A percentile compares a stretch with the other conserved stretches of the same genome.
Evolutionary conservation across 2,113 vertebrate species (phyloP).

Genomic region (Hymenochirus boettgeri): DNA sequence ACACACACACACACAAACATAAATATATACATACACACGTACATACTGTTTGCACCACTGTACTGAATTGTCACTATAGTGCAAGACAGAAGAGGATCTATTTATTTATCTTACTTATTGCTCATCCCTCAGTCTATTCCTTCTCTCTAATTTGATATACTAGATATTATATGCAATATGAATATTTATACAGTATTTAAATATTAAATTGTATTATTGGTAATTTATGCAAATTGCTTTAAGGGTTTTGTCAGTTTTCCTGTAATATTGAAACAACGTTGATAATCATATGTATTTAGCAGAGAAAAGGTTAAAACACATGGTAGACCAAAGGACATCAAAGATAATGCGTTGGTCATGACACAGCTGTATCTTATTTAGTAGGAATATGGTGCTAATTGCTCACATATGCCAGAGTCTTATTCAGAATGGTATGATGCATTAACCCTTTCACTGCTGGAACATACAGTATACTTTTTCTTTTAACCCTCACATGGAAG

Average conservation of each 20-base stretch:
- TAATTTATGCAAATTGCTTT: not conserved
- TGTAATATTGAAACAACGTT: no score
- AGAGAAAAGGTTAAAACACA: constrained; percentile 33
- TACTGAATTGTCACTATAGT: no score
- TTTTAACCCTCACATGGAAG: not conserved
- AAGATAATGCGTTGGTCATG: constrained; percentile 41
- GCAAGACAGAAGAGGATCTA: no score
- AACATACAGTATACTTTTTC: not conserved
- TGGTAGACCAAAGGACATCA: constrained; percentile 38
- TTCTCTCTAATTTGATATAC: no score
- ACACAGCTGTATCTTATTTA: constrained; percentile 42
- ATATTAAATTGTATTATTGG: no score
- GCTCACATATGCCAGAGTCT: constrained; percentile 38
- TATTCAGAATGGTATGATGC: constrained; percentile 25
- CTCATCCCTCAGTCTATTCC: no score
- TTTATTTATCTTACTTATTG: no score
- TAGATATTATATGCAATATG: no score
- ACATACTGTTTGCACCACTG: no score
- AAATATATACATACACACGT: no score
- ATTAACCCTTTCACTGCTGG: constrained; percentile 26
- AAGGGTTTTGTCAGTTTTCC: not conserved
- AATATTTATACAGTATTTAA: no score
- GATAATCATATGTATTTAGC: constrained; percentile 7
- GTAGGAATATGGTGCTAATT: constrained; percentile 42
- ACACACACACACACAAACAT: no score